phyloP scores from a whole-genome alignment of 2,797 vertebrate species.

The Spinus pinus region DNA sequence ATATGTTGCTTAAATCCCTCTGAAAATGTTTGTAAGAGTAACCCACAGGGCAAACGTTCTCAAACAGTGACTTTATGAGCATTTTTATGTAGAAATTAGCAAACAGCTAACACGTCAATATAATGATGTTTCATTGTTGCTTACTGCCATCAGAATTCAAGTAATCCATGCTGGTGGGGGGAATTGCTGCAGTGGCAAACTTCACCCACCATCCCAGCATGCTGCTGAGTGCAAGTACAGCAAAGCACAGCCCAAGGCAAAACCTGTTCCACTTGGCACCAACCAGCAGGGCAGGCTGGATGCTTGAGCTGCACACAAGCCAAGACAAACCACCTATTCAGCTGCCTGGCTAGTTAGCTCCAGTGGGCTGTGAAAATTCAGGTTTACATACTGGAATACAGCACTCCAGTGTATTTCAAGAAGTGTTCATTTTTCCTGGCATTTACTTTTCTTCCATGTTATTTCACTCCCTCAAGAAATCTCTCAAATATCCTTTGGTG shows the following conservation, averaged over 20 bases:
- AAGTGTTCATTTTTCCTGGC: constrained; percentile 11
- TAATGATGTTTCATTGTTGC: not conserved
- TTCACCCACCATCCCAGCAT: not conserved
- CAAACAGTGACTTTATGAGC: not conserved
- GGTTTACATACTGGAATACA: not conserved
- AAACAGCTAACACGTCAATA: not conserved
- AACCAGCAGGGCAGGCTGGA: not conserved
- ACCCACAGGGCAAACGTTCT: not conserved
- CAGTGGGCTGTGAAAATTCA: constrained; percentile 7
- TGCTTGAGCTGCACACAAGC: not conserved
- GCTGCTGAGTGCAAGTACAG: not conserved
- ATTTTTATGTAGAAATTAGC: not conserved
- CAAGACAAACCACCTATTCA: constrained; percentile 37
- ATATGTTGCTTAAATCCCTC: not conserved
- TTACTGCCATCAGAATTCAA: not conserved
- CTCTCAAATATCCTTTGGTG: not conserved
- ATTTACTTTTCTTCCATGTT: not conserved
- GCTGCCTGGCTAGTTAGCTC: not conserved
- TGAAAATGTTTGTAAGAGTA: not conserved
- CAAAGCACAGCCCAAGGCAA: not conserved
- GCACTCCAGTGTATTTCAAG: not conserved
- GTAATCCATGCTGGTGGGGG: not conserved
- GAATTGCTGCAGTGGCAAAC: not conserved
- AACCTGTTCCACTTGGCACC: constrained; percentile 36
- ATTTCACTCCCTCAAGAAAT: not conserved